Conservation (phyloP, 2,113 vertebrate genomes). For the Melanerpes aurifrons region DNA sequence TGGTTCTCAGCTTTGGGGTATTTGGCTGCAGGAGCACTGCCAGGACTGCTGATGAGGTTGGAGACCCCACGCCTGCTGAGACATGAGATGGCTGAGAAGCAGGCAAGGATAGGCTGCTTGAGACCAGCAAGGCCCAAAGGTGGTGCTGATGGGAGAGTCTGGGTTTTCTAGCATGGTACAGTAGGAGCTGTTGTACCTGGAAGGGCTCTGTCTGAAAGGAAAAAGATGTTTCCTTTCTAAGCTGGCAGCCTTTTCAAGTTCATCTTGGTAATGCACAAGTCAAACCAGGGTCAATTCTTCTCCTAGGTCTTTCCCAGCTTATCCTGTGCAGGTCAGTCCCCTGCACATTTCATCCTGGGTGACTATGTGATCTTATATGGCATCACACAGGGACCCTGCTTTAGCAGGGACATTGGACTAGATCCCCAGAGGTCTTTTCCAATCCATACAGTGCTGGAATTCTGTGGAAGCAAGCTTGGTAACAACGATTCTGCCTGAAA, state of each 20-base stretch:
- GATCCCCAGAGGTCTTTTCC: too few relatives aligned
- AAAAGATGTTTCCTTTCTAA: not conserved
- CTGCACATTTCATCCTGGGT: not conserved
- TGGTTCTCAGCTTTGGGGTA: not conserved
- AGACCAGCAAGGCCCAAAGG: not conserved
- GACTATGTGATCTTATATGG: not conserved
- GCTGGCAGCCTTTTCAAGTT: not conserved
- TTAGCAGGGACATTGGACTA: too few relatives aligned
- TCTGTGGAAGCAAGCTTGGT: not conserved
- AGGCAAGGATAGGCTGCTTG: fast-evolving
- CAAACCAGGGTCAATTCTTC: not conserved
- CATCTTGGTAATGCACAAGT: not conserved
- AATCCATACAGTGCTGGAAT: too few relatives aligned
- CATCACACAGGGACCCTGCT: too few relatives aligned
- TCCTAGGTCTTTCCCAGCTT: not conserved
- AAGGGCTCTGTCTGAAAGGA: not conserved
- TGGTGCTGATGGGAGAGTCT: not conserved
- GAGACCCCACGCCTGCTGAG: not conserved
- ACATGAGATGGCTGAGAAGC: not conserved
- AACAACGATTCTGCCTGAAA: not conserved
- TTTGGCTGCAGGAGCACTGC: not conserved
- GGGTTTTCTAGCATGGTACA: not conserved
- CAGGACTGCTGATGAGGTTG: not conserved
- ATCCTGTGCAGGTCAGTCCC: not conserved
- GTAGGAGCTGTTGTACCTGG: not conserved